Evolutionary conservation across 2,888 invertebrate species (phyloP).

Genomic region (Leptothorax acervorum): DNA sequence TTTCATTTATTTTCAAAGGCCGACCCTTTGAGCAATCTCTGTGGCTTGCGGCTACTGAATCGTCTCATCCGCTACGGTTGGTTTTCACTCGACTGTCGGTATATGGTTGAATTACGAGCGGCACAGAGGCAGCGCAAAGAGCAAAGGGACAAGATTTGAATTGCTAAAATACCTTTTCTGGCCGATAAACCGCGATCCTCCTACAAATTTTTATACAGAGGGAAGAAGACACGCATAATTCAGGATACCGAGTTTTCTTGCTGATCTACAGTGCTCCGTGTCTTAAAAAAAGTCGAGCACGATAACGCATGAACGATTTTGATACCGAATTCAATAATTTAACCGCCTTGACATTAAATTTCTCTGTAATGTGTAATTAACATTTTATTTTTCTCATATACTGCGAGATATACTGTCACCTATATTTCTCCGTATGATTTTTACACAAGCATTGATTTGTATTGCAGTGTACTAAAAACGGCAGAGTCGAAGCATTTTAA

Average conservation of each 20-base stretch:
- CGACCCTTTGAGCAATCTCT: slow-evolving; percentile 62
- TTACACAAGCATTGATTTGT: background rate
- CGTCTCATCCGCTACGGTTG: slow-evolving; percentile 56
- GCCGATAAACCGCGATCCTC: slow-evolving; percentile 39
- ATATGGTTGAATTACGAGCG: slow-evolving; percentile 51
- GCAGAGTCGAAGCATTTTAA: slow-evolving; percentile 29
- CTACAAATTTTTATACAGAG: slow-evolving; percentile 42
- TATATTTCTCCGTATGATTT: background rate
- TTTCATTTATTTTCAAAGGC: slow-evolving; percentile 58
- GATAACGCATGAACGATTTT: background rate
- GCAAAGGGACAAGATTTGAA: slow-evolving; percentile 54
- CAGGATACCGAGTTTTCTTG: background rate
- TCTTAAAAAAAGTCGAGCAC: background rate
- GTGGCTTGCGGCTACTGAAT: slow-evolving; percentile 57
- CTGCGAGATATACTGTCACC: too few species aligned
- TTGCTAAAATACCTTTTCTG: slow-evolving; percentile 52
- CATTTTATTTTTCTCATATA: background rate
- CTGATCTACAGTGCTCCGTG: background rate
- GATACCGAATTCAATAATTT: background rate
- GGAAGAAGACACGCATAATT: slow-evolving; percentile 7
- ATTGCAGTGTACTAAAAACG: background rate
- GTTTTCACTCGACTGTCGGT: slow-evolving; percentile 45
- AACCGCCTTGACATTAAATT: background rate
- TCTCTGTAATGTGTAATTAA: background rate
- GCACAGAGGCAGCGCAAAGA: slow-evolving; percentile 42